These are phyloP conservation scores for Lithobates pipiens DNA, from an alignment of 2,797 vertebrate species.

Conservation along the genomic window DNA sequence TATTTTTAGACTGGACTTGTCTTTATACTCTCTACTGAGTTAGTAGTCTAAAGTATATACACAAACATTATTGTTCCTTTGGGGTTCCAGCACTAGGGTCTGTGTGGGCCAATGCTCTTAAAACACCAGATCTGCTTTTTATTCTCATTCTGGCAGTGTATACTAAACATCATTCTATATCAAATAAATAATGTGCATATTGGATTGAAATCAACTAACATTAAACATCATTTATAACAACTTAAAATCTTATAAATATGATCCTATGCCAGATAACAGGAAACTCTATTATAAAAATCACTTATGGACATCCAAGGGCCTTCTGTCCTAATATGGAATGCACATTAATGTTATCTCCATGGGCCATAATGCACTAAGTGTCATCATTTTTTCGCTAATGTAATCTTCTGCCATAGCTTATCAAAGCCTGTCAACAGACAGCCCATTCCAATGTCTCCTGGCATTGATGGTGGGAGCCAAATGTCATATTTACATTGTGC, in stretches of 20 bases:
- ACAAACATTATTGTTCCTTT: no score
- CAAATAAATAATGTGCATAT: not conserved
- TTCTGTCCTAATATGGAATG: constrained; percentile 30
- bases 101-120: not conserved
- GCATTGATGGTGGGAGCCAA: constrained; percentile 42
- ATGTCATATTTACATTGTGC: constrained; percentile 40
- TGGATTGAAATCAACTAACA: not conserved
- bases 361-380: constrained; percentile 11
- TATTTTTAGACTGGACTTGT: no score
- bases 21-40: no score
- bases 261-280: not conserved
- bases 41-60: no score
- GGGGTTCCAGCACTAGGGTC: not conserved
- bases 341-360: constrained; percentile 15
- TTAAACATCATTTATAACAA: not conserved
- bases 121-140: not conserved
- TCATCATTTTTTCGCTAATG: constrained; percentile 42
- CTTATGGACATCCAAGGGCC: not conserved
- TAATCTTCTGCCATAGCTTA: constrained; percentile 53
- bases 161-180: not conserved
- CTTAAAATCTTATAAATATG: not conserved
- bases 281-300: not conserved
- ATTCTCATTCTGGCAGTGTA: not conserved
- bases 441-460: constrained; percentile 46
- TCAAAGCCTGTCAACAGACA: constrained; percentile 46